phyloP scores from a whole-genome alignment of 1,140 invertebrate species.

The Drosophila gunungcola region DNA sequence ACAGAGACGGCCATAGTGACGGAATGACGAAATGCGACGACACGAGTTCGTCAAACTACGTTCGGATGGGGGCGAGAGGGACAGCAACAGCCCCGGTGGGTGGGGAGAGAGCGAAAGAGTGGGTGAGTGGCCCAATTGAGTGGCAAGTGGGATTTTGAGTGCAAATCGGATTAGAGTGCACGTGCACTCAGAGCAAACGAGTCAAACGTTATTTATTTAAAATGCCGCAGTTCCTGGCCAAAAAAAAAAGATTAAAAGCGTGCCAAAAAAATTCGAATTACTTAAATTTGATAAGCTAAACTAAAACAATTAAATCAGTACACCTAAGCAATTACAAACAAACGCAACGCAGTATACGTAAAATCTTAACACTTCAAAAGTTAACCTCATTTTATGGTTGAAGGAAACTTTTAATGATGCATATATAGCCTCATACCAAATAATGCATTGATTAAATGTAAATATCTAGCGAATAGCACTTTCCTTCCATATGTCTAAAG shows the following conservation, averaged over 20 bases:
- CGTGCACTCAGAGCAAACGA: conserved; percentile 7
- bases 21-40: conserved; percentile 74
- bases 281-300: conserved; percentile 18
- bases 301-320: conserved; percentile 46
- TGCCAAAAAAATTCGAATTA: conserved; percentile 63
- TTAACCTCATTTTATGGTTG: conserved; percentile 41
- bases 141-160: conserved; percentile 41
- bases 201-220: conserved; percentile 26
- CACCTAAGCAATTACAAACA: conserved; percentile 59
- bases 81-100: conserved; percentile 48
- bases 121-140: conserved; percentile 43
- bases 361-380: conserved; percentile 42
- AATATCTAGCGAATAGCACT: conserved; percentile 62
- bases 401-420: conserved; percentile 10
- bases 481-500: conserved; percentile 64
- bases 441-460: conserved; percentile 49
- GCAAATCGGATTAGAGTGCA: conserved; percentile 19
- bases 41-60: conserved; percentile 77
- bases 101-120: conserved; percentile 27
- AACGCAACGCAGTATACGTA: conserved; percentile 80
- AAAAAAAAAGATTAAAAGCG: conserved; percentile 30
- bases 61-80: conserved; percentile 40
- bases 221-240: conserved; percentile 43
- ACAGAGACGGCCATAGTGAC: conserved; percentile 63
- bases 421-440: conserved; percentile 5